These are phyloP conservation scores for Malurus elegans DNA, from an alignment of 2,113 vertebrate genomes.

Conservation along the genomic window DNA sequence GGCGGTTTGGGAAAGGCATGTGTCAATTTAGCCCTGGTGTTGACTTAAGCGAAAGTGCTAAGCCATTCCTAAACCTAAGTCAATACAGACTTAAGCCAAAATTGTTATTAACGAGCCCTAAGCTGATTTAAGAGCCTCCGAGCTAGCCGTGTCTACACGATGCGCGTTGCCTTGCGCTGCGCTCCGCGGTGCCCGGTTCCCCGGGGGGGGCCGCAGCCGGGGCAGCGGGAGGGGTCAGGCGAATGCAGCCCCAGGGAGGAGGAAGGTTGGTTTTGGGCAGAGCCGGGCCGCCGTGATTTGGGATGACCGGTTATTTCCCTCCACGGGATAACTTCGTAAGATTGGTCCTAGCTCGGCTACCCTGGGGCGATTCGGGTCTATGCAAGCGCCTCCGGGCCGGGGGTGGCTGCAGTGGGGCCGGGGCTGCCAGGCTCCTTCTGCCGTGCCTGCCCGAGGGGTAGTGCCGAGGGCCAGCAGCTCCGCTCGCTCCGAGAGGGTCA, in stretches of 20 bases:
- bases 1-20: background rate
- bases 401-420: background rate
- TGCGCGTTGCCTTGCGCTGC: background rate
- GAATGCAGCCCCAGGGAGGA: background rate
- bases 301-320: background rate
- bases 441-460: background rate
- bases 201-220: background rate
- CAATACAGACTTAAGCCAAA: slow-evolving; percentile 66
- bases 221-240: background rate
- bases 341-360: background rate
- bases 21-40: slow-evolving; percentile 32
- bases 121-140: slow-evolving; percentile 48
- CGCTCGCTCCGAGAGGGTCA: background rate
- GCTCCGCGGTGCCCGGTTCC: background rate
- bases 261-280: background rate
- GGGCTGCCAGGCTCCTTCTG: background rate
- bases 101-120: slow-evolving; percentile 62
- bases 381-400: background rate
- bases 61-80: slow-evolving; percentile 65
- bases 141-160: background rate
- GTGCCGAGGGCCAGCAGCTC: background rate
- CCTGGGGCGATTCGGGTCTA: background rate
- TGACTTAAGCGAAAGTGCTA: slow-evolving; percentile 60
- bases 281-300: background rate
- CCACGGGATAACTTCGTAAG: background rate